phyloP scores from a whole-genome alignment of 2,888 invertebrate genomes.

The Zeuzera pyrina region DNA sequence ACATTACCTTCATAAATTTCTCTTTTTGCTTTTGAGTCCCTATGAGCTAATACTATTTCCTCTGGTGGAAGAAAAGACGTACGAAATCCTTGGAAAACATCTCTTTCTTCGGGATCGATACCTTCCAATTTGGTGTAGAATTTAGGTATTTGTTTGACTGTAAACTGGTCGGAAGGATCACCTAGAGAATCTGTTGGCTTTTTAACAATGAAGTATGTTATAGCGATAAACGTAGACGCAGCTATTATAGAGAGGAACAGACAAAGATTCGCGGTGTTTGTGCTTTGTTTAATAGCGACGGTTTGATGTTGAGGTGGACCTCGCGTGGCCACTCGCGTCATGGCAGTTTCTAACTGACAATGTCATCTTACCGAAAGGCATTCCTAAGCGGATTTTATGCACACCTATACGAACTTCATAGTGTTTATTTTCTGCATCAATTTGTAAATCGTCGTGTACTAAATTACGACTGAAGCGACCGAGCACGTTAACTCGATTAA shows the following conservation, averaged over 20 bases:
- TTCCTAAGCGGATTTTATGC: no score
- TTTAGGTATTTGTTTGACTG: conserved; percentile 46
- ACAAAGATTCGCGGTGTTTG: conserved; percentile 39
- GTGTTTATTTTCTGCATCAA: no score
- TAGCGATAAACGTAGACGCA: conserved; percentile 26
- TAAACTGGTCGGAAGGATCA: conserved; percentile 48
- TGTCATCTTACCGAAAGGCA: no score
- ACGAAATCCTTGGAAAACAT: conserved; percentile 74
- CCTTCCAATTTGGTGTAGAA: conserved; percentile 47
- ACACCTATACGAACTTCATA: no score
- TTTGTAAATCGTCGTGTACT: no score
- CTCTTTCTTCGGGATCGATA: conserved; percentile 69
- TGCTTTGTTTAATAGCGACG: conserved; percentile 34
- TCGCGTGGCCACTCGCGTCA: conserved; percentile 54
- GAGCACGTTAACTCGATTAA: no score
- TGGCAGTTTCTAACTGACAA: conserved; percentile 55
- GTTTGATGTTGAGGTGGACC: conserved; percentile 31
- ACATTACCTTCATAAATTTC: conserved; percentile 36
- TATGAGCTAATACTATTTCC: conserved; percentile 53
- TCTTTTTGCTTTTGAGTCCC: conserved; percentile 20
- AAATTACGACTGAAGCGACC: no score
- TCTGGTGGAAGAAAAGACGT: conserved; percentile 76
- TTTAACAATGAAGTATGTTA: conserved; percentile 34
- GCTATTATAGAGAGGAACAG: conserved; percentile 32
- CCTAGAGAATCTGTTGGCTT: conserved; percentile 35